Base-by-base conservation (phyloP, 2,888 invertebrate genomes). In the Ormyrus pomaceus region DNA sequence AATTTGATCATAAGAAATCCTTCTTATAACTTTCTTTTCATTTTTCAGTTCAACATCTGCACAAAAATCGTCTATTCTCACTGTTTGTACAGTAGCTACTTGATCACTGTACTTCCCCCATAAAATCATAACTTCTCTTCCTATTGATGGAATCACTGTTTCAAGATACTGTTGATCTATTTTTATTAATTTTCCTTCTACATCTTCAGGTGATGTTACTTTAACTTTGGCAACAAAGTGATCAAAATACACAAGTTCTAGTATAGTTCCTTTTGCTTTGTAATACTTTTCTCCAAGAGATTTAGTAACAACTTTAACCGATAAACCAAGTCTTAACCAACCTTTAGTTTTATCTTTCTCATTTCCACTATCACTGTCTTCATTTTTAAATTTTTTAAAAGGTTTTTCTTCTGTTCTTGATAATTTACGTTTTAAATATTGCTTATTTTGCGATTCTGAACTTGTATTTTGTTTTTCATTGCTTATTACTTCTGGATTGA, bases 141-240 rank as follows among this genome's bases (percentile, higher is more conserved):
- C 98, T 70, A 95, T 91, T 0, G 96, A 95, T 0, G 99, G 99
- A 86, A 99, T 97, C 2, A 99, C 99, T 0, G 99, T 99, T 91
- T 99, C 98, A 80, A 99, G 90, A 90, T 99, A 96, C 72, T 95
- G 95, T 92, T 96, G 95, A 89, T 98, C 98, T 5, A 98, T 92
- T 90, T 97, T 97, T 0, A 99, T 83, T 5, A 89, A 75, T 59
- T 89, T 87, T 56, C 86, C 88, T 68, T 85, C 84, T 2, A 90
- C 87, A 13, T 87, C 86, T 34, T 86, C 85, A 0, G 90, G 89
- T n/a, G 86, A 85, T 58, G 76, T 87, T 5, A 98, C 92, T 86
- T 95, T 94, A 0, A 99, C 94, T 82, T 96, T 93, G 0, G 95
- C 98, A 0, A 93, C 93, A 88, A 96, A 98, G 5, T 83, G 80